Base-by-base conservation (phyloP, 2,888 invertebrate species). In the Lypha dubia region DNA sequence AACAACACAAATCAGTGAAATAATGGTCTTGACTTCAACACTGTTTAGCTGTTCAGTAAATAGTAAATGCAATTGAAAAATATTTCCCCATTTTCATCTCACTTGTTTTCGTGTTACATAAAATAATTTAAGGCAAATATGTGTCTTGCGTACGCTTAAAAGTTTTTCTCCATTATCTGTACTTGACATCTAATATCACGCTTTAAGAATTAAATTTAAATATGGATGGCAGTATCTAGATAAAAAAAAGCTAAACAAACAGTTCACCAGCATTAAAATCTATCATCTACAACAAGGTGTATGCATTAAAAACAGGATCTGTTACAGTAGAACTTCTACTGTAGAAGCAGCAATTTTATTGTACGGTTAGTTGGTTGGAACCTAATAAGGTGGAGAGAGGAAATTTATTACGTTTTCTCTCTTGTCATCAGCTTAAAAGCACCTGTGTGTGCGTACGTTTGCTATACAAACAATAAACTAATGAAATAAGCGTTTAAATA, bases 201-300 rank as follows among this genome's bases (percentile, higher is more conserved):
- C 86, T 86, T 85, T 86, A 70, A 83, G 82, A 87, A 86, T 87
- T 87, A 86, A 87, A 86, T 86, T 87, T 87, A 85, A 86, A 86
- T 84, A 84, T 80, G 84, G 80, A 84, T 80, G 84, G 80, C 84
- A 84, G 77, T 73, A 84, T 80, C 84, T 79, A 83, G 83, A 67
- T 83, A 83, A 53, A 62, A 74, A n/a, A n/a, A n/a, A n/a, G n/a
- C n/a, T n/a, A n/a, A 51, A 67, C 44, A 67, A 68, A 56, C 51
- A 76, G 65, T 58, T 67, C 35, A 44, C 41, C 53, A 60, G 24
- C 65, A 73, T 41, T 49, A 51, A 38, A 46, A 68, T 53, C 63
- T 32, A n/a, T n/a, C n/a, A n/a, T n/a, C n/a, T 60, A n/a, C 15
- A 22, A 35, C 13, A 17, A 22, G 32, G n/a, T 20, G n/a, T 24